phyloP scores from a whole-genome alignment of 2,113 vertebrate species.

The Macroglossus sobrinus region DNA sequence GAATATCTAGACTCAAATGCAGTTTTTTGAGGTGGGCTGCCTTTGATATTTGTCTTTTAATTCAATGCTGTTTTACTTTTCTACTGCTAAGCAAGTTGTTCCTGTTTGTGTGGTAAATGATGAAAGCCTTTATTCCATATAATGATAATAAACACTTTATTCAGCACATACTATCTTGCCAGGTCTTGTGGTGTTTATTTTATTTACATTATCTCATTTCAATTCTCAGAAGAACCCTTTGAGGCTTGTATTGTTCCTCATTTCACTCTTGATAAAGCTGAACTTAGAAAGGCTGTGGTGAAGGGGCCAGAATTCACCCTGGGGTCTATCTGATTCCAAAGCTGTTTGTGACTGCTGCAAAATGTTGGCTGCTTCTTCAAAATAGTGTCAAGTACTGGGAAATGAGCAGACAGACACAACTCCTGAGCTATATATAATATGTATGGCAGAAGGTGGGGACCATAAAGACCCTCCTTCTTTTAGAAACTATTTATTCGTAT shows the following conservation, averaged over 20 bases:
- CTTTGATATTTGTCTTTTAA: conserved; percentile 52
- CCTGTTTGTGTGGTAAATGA: conserved; percentile 20
- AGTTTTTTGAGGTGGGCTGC: conserved; percentile 11
- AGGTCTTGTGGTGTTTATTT: conserved; percentile 5
- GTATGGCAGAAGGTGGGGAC: background rate
- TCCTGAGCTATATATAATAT: background rate
- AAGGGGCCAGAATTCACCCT: background rate
- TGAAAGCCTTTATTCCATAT: conserved; percentile 32
- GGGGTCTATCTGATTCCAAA: background rate
- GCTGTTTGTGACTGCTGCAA: background rate
- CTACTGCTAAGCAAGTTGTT: conserved; percentile 18
- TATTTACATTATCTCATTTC: conserved; percentile 15
- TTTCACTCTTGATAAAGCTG: background rate
- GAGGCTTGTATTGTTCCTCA: background rate
- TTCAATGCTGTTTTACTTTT: conserved; percentile 25
- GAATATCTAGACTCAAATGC: conserved; percentile 1
- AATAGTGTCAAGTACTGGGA: background rate
- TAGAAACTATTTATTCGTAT: background rate
- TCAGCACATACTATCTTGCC: background rate
- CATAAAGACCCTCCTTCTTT: background rate
- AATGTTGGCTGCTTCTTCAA: background rate
- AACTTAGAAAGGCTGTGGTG: background rate
- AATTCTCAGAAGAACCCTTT: background rate
- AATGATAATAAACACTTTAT: background rate
- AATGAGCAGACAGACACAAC: background rate